Percentiles rank a stretch among this genome's conserved stretches.
Conservation (phyloP, 2,113 vertebrate species). For the Caranx melampygus region DNA sequence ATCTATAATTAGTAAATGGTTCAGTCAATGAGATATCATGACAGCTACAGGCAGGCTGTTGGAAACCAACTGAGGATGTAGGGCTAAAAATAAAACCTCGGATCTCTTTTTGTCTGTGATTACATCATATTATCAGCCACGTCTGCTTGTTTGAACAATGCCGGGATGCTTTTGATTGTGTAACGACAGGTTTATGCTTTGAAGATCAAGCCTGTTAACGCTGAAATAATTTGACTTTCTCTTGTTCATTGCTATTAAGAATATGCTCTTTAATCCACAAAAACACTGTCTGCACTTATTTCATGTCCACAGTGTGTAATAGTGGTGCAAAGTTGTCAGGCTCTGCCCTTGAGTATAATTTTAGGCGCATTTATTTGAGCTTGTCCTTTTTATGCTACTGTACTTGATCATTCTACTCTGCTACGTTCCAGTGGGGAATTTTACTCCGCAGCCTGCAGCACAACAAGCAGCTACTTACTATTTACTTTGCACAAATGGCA, state of each 20-base stretch:
- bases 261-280: background rate
- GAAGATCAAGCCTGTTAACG: conserved; percentile 40
- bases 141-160: conserved; percentile 39
- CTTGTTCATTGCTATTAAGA: background rate
- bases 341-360: background rate
- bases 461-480: no score
- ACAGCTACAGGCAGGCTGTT: conserved; percentile 23
- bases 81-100: conserved; percentile 30
- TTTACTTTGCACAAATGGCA: no score
- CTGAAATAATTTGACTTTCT: conserved; percentile 10
- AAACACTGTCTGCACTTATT: background rate
- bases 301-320: background rate
- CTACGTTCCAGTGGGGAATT: no score
- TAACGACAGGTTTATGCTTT: conserved; percentile 22
- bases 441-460: no score
- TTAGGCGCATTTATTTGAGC: background rate
- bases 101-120: conserved; percentile 38
- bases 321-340: background rate
- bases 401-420: no score
- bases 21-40: conserved; percentile 25
- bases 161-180: conserved; percentile 13
- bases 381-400: background rate
- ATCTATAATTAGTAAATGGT: conserved; percentile 30
- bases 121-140: conserved; percentile 17
- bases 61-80: conserved; percentile 24